These are phyloP conservation scores for Brachyhypopomus gauderio DNA, from an alignment of 2,113 vertebrate genomes.

Conservation along the genomic window DNA sequence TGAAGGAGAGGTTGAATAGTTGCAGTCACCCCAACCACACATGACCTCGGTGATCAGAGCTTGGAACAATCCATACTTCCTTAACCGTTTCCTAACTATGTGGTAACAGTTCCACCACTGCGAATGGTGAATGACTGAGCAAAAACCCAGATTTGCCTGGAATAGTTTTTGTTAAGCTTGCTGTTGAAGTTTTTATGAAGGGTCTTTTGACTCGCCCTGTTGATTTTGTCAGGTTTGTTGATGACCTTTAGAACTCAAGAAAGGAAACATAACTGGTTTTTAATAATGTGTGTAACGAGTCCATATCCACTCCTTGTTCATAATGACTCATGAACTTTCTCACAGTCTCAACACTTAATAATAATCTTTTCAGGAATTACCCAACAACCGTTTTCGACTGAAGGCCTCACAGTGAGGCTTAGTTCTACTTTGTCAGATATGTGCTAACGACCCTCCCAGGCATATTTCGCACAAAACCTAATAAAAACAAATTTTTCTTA, in stretches of 20 bases:
- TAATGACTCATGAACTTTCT: background rate
- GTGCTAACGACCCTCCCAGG: background rate
- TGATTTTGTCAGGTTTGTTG: background rate
- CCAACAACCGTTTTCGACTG: too few species aligned
- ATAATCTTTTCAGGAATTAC: background rate
- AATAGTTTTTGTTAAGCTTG: conserved; percentile 27
- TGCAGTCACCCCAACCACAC: conserved; percentile 22
- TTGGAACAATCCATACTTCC: conserved; percentile 45
- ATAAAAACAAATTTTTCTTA: background rate
- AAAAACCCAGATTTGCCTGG: conserved; percentile 3
- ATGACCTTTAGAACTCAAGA: background rate
- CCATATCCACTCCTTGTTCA: background rate
- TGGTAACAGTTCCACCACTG: conserved; percentile 41
- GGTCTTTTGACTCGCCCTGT: background rate
- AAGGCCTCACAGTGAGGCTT: background rate
- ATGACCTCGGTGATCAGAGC: conserved; percentile 41
- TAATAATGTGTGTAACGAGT: background rate
- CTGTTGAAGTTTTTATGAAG: background rate
- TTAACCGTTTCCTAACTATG: conserved; percentile 45
- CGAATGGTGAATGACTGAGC: background rate
- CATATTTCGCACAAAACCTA: background rate
- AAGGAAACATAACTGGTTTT: background rate
- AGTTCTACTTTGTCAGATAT: background rate
- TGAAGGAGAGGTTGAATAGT: conserved; percentile 41
- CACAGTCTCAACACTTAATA: background rate